phyloP scores from a whole-genome alignment of 2,797 vertebrate genomes.

The Melanotaenia maccullochi region DNA sequence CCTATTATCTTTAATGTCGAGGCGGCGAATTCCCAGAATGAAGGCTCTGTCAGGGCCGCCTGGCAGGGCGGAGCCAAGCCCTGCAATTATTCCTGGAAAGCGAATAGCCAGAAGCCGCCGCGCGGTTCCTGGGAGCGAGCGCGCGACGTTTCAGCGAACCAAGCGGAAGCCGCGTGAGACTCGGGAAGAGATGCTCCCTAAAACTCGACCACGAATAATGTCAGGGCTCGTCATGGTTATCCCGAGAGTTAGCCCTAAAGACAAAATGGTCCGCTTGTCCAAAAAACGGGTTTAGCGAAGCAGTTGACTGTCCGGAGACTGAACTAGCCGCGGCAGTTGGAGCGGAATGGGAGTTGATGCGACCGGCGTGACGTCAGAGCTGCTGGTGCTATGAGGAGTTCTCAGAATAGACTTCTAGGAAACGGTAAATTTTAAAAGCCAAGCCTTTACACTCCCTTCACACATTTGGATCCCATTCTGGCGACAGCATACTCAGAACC shows the following conservation, averaged over 20 bases:
- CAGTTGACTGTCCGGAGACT: background rate
- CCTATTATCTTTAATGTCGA: slow-evolving; percentile 81
- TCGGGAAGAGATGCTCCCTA: background rate
- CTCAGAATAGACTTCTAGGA: slow-evolving; percentile 87
- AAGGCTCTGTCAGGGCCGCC: slow-evolving; percentile 66
- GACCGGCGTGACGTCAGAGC: slow-evolving; percentile 80
- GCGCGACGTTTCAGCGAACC: slow-evolving; percentile 54
- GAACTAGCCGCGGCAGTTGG: slow-evolving; percentile 18
- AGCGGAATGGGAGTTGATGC: slow-evolving; percentile 37
- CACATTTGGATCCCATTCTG: slow-evolving; percentile 55
- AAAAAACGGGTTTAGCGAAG: background rate
- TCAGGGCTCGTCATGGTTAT: background rate
- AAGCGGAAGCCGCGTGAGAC: slow-evolving; percentile 18
- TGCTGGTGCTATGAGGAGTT: slow-evolving; percentile 75
- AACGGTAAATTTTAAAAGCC: slow-evolving; percentile 81
- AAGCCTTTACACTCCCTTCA: slow-evolving; percentile 75
- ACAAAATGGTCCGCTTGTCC: background rate
- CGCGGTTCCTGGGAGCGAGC: slow-evolving; percentile 67
- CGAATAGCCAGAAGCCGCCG: slow-evolving; percentile 77
- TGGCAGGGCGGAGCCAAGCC: slow-evolving; percentile 73
- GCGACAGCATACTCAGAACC: slow-evolving; percentile 67
- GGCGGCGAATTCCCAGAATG: slow-evolving; percentile 80
- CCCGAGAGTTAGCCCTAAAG: background rate
- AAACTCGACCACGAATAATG: background rate
- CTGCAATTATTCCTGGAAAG: slow-evolving; percentile 80